Percentiles rank a stretch among this genome's conserved stretches.
phyloP scores from a whole-genome alignment of 2,888 invertebrate genomes.

The Thumatha senex region DNA sequence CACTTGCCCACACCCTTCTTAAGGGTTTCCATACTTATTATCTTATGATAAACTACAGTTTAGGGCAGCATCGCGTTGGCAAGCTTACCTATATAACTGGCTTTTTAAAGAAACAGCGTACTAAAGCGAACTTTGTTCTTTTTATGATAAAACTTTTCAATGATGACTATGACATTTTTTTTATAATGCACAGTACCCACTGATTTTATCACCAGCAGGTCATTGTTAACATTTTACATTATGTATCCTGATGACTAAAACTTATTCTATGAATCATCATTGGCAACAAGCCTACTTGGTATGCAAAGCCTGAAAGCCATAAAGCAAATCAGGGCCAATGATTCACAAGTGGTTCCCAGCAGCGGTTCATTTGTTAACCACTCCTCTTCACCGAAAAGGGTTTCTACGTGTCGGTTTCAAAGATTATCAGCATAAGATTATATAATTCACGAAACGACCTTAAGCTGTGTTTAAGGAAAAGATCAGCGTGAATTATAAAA shows the following conservation, averaged over 20 bases:
- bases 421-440: constrained; percentile 58
- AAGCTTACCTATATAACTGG: no score
- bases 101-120: no score
- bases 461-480: constrained; percentile 29
- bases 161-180: no score
- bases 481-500: no score
- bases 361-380: constrained; percentile 45
- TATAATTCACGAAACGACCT: constrained; percentile 36
- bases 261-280: constrained; percentile 48
- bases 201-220: constrained; percentile 1
- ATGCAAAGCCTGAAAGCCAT: constrained; percentile 63
- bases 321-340: constrained; percentile 72
- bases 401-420: constrained; percentile 42
- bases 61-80: constrained; percentile 63
- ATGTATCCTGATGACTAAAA: constrained; percentile 31
- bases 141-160: not conserved
- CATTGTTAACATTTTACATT: constrained; percentile 1
- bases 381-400: constrained; percentile 55
- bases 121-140: no score
- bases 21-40: constrained; percentile 70
- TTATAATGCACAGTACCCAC: not conserved
- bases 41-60: constrained; percentile 62
- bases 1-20: constrained; percentile 73
- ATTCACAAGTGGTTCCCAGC: constrained; percentile 57
- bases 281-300: constrained; percentile 57